Conservation (phyloP, 2,888 invertebrate genomes). For the Torymus tubicola region DNA sequence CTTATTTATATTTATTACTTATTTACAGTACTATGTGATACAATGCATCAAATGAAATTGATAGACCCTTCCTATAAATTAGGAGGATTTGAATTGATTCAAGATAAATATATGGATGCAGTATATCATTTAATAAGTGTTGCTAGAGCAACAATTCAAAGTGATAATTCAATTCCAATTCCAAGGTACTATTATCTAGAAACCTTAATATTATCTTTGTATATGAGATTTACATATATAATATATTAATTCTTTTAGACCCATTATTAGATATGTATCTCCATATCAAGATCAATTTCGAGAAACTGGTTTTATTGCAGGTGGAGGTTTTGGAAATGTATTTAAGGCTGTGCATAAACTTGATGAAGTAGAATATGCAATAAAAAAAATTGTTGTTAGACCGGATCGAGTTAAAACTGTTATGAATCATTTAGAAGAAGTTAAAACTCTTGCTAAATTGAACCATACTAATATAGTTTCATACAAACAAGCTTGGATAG, state of each 20-base stretch:
- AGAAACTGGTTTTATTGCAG: conserved; percentile 83
- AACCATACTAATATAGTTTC: conserved; percentile 89
- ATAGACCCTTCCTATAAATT: conserved; percentile 84
- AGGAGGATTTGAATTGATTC: conserved; percentile 84
- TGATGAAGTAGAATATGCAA: conserved; percentile 87
- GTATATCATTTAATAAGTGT: conserved; percentile 82
- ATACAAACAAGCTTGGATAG: conserved; percentile 91
- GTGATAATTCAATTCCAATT: conserved; percentile 62
- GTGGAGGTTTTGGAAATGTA: conserved; percentile 87
- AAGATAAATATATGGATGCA: conserved; percentile 83
- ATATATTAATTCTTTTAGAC: conserved; percentile 53
- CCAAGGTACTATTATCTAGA: conserved; percentile 62
- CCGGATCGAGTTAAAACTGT: conserved; percentile 82
- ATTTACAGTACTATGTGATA: conserved; percentile 80
- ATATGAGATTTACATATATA: background rate
- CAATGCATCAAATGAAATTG: conserved; percentile 82
- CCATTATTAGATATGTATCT: conserved; percentile 78
- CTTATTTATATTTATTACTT: conserved; percentile 61
- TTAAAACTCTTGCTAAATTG: conserved; percentile 87
- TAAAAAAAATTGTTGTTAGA: conserved; percentile 85
- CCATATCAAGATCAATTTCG: conserved; percentile 84
- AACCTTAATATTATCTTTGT: too few species aligned
- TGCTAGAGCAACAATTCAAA: conserved; percentile 76
- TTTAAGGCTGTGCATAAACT: conserved; percentile 86
- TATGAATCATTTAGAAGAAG: conserved; percentile 84